Percentiles rank a stretch among this genome's conserved stretches.
phyloP scores from a whole-genome alignment of 2,797 vertebrate species.

The Triplophysa bombifrons region DNA sequence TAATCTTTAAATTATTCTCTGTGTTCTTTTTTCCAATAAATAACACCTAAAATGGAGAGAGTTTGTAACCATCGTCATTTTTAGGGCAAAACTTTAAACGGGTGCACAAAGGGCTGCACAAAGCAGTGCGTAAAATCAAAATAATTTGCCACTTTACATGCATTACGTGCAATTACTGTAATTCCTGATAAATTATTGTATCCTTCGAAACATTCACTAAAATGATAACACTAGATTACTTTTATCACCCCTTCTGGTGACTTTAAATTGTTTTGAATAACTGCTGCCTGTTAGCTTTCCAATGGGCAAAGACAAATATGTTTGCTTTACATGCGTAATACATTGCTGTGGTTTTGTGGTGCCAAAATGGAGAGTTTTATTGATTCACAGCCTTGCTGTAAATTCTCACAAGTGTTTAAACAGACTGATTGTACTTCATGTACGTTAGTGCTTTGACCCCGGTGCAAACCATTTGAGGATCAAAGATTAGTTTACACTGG shows the following conservation, averaged over 20 bases:
- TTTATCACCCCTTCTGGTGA: neutral
- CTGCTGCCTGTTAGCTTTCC: neutral
- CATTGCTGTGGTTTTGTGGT: slow-evolving; percentile 15
- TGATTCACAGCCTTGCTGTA: neutral
- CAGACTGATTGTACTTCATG: neutral
- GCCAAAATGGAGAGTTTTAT: slow-evolving; percentile 8
- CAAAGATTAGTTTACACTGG: neutral
- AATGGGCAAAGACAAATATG: neutral
- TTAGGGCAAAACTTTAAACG: no score
- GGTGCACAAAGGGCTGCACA: no score
- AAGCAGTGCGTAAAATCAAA: no score
- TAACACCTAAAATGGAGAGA: no score
- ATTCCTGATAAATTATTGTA: no score
- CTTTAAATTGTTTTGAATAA: neutral
- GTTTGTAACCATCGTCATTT: no score
- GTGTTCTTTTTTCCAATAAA: no score
- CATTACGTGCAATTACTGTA: neutral
- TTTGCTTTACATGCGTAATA: slow-evolving; percentile 2
- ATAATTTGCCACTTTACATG: no score
- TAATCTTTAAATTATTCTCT: no score
- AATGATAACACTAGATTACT: neutral
- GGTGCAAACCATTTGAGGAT: neutral
- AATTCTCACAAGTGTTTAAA: slow-evolving; percentile 8
- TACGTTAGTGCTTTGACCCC: neutral
- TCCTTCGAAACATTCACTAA: no score